Base-by-base conservation (phyloP, 2,113 vertebrate genomes). In the Piprites chloris region DNA sequence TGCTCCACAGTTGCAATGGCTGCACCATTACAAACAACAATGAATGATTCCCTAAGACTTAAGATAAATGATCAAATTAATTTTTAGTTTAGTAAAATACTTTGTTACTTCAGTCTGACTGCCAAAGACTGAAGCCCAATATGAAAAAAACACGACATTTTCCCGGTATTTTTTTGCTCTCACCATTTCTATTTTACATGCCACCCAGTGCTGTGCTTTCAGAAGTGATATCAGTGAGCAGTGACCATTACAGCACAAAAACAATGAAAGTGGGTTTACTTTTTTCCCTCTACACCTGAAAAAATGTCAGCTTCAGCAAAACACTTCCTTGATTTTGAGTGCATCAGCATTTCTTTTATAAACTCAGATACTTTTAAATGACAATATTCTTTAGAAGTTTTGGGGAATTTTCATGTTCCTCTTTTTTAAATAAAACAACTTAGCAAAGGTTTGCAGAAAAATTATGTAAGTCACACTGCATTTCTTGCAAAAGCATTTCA, bases 251-350 rank as follows among this genome's bases (percentile, higher is more conserved):
- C 7, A 78, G 35, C 41, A 75, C 14, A 72, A 82, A 82, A 23
- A 1, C 8, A 44, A 27, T 16, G 6, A n/a, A 78, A 68, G 1
- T 21, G 5, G 1, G 9, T 74, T 37, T 9, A 2, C 0, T 4
- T 39, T 53, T 30, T 22, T 6, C 16, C 13, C 20, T 27, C 6
- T 32, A 13, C 30, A 78, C 7, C 8, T 49, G 22, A 68, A 90
- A 47, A 75, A 49, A 12, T 1, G 1, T 32, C 35, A 75, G 41
- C 19, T 88, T 19, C 35, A 85, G 19, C 9, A 76, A 87, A 85
- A 39, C 14, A 67, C 42, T 92, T 75, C 41, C 16, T 79, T 69
- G 39, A 9, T 30, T 93, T 72, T 39, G 39, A 61, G 26, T 14
- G 14, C 33, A 52, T 26, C 5, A 4, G 5, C 10, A 44, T 44